phyloP scores from a whole-genome alignment of 2,797 vertebrate species.

The Ptychadena robeensis region DNA sequence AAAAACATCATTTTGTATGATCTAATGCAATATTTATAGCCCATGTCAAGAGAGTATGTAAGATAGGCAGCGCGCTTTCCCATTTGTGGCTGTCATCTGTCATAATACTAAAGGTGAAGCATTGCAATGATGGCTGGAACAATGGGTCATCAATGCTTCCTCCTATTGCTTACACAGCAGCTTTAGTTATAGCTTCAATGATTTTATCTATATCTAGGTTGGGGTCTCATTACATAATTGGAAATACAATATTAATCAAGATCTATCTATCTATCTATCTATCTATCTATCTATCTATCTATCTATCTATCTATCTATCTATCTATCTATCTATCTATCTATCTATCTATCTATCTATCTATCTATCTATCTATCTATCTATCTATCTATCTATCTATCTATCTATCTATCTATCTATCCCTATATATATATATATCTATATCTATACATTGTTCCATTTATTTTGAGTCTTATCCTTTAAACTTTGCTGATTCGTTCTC shows the following conservation, averaged over 20 bases:
- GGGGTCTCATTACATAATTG: neutral
- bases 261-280: neutral
- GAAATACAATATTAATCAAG: neutral
- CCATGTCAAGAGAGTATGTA: neutral
- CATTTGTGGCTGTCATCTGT: neutral
- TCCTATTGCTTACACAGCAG: neutral
- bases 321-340: neutral
- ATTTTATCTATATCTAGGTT: neutral
- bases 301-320: neutral
- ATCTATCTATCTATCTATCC: neutral
- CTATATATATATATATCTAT: neutral
- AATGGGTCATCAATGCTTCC: neutral
- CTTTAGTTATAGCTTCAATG: neutral
- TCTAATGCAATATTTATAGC: neutral
- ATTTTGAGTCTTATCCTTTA: neutral
- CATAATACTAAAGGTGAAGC: neutral
- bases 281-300: conserved; percentile 3
- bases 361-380: neutral
- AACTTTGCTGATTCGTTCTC: neutral
- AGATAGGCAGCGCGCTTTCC: neutral
- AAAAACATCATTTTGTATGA: neutral
- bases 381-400: neutral
- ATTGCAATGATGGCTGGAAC: neutral
- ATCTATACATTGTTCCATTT: neutral
- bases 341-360: neutral